Base-by-base conservation (phyloP, 2,797 vertebrate genomes). In the Sebastes hubbsi region DNA sequence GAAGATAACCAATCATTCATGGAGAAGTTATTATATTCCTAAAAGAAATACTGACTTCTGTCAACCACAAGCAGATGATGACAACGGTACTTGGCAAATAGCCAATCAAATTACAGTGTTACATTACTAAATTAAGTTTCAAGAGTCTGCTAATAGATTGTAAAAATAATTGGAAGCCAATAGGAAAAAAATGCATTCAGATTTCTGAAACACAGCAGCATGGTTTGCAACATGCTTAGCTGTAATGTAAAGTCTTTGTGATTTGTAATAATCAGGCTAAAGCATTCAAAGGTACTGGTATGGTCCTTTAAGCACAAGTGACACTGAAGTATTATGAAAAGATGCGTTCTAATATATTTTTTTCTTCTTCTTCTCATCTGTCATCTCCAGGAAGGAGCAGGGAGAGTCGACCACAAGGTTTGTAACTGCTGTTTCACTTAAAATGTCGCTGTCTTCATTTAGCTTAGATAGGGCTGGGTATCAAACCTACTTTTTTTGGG, bases 301-400 rank as follows among this genome's bases (percentile, higher is more conserved):
- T 81, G 52, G 27, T 81, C 24, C 49, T 63, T 20, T 69, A 25
- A 42, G 25, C 16, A 56, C 55, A 8, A 3, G 84, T 87, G 87
- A 85, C 22, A 42, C 32, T 77, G 20, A 60, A 3, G 24, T 68
- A 1, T 54, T 27, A 24, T 69, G 13, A 73, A 77, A 82, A 36
- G 9, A 52, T 72, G 11, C 42, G 74, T 80, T 78, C 95, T 96
- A 87, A 94, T 87, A 75, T 85, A 77, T 88, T 22, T 90, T 86
- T 86, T 90, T 85, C 92, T 83, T 96, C 93, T 91, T 95, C 95
- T 89, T 95, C 91, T 95, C 87, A 80, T 94, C 92, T 94, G 91
- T 94, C 91, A 93, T 89, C 94, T 95, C 90, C 96, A 99, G 98
- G 96, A 98, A 98, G 96, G 98, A 99, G 89, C 97, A 97, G 95